Evolutionary conservation across 2,797 vertebrate genomes (phyloP).

Genomic region (Thamnophis elegans): DNA sequence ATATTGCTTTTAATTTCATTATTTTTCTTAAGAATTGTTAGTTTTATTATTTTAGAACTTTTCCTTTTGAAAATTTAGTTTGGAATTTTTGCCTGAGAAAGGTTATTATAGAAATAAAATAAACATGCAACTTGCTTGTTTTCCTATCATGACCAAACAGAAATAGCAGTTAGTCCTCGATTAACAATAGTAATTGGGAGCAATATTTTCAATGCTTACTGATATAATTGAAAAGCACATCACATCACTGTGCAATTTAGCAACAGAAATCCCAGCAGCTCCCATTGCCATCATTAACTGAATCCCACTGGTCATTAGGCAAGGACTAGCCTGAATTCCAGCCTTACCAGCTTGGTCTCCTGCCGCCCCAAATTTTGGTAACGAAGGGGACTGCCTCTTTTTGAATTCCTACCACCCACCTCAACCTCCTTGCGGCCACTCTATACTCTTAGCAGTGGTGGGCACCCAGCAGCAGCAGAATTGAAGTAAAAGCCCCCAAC

Average conservation of each 20-base stretch:
- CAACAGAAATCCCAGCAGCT: not conserved
- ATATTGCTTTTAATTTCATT: not conserved
- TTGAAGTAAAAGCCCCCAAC: not conserved
- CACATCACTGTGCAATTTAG: not conserved
- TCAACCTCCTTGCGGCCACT: not conserved
- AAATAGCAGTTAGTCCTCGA: not conserved
- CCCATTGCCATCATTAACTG: not conserved
- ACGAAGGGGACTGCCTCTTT: not conserved
- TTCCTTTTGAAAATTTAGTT: not conserved
- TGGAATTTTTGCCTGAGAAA: not conserved
- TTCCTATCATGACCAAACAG: not conserved
- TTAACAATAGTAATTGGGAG: not conserved
- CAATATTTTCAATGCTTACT: not conserved
- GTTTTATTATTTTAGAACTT: not conserved
- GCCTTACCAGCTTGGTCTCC: not conserved
- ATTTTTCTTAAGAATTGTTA: not conserved
- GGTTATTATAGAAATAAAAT: not conserved
- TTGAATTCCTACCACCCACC: not conserved
- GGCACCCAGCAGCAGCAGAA: not conserved
- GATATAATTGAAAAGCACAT: not conserved
- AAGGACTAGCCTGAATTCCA: not conserved
- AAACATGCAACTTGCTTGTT: not conserved
- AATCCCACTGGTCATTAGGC: not conserved
- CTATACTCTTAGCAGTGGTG: not conserved
- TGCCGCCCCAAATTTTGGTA: not conserved